Conservation (phyloP, 2,113 vertebrate genomes). For the Mellivora capensis region DNA sequence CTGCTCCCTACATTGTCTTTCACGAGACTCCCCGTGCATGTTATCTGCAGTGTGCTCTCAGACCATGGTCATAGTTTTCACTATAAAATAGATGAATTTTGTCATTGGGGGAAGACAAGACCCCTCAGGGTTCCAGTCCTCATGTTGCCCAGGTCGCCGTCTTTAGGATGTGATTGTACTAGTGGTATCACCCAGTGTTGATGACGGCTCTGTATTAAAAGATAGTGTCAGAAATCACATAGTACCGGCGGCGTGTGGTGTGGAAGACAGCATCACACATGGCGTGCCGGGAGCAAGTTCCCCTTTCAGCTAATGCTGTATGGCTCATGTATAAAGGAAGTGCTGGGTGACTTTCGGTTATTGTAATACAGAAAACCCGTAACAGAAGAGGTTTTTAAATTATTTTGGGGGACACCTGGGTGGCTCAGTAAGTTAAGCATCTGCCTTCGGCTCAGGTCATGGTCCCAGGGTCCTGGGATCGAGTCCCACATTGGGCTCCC, state of each 20-base stretch:
- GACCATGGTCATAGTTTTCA: background rate
- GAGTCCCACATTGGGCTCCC: too few species aligned
- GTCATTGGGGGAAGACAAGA: background rate
- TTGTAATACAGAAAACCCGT: background rate
- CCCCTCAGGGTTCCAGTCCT: background rate
- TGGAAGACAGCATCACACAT: accelerated
- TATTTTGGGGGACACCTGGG: too few species aligned
- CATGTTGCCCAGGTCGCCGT: background rate
- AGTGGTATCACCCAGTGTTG: background rate
- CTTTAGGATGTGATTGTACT: background rate
- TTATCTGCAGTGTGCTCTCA: background rate
- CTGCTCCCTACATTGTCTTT: background rate
- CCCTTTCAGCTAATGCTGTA: background rate
- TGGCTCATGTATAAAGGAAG: background rate
- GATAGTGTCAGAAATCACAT: background rate
- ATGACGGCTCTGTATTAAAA: background rate
- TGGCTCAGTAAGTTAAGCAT: too few species aligned
- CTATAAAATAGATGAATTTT: background rate
- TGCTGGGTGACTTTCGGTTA: background rate
- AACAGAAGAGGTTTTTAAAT: background rate
- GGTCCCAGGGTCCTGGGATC: too few species aligned
- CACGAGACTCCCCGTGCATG: background rate
- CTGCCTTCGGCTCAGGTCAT: too few species aligned
- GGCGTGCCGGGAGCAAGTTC: accelerated
- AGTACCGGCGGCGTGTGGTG: too few species aligned